Evolutionary conservation across 2,888 invertebrate species (phyloP).

Genomic region (Lasioglossum malachurum): DNA sequence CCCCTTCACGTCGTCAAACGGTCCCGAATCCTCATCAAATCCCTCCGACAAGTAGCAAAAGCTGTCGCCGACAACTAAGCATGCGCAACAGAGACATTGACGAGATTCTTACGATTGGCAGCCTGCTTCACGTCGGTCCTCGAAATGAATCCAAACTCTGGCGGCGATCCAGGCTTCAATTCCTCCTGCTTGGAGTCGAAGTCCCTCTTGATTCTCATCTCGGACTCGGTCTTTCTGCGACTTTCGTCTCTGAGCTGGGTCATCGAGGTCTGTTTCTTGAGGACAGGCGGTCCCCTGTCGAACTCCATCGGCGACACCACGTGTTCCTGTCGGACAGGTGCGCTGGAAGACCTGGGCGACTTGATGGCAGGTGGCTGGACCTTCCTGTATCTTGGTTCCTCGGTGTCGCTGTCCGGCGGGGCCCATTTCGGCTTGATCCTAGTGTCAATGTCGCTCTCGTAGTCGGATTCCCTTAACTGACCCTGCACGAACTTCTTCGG

Average conservation of each 20-base stretch:
- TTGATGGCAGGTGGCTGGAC: slow-evolving; percentile 87
- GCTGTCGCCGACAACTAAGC: slow-evolving; percentile 33
- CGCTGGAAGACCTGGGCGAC: slow-evolving; percentile 82
- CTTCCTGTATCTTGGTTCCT: slow-evolving; percentile 87
- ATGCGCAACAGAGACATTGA: slow-evolving; percentile 51
- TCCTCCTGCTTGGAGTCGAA: slow-evolving; percentile 54
- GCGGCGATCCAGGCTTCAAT: slow-evolving; percentile 87
- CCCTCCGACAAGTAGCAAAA: slow-evolving; percentile 24
- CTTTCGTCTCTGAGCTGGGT: slow-evolving; percentile 68
- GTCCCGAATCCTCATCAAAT: not conserved
- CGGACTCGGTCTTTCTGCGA: slow-evolving; percentile 67
- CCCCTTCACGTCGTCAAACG: not conserved
- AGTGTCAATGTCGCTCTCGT: slow-evolving; percentile 89
- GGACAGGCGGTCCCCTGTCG: slow-evolving; percentile 86
- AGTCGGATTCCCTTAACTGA: slow-evolving; percentile 89
- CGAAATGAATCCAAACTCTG: slow-evolving; percentile 87
- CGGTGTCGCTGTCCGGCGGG: slow-evolving; percentile 87
- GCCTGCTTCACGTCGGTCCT: slow-evolving; percentile 79
- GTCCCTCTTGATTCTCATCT: slow-evolving; percentile 42
- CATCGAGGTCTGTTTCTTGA: slow-evolving; percentile 78
- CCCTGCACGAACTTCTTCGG: slow-evolving; percentile 89
- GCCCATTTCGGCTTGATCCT: slow-evolving; percentile 89
- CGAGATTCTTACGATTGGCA: slow-evolving; percentile 81
- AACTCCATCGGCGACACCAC: slow-evolving; percentile 88
- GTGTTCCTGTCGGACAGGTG: slow-evolving; percentile 80